Conservation (phyloP, 2,888 invertebrate species). For the Cyaniris semiargus region DNA sequence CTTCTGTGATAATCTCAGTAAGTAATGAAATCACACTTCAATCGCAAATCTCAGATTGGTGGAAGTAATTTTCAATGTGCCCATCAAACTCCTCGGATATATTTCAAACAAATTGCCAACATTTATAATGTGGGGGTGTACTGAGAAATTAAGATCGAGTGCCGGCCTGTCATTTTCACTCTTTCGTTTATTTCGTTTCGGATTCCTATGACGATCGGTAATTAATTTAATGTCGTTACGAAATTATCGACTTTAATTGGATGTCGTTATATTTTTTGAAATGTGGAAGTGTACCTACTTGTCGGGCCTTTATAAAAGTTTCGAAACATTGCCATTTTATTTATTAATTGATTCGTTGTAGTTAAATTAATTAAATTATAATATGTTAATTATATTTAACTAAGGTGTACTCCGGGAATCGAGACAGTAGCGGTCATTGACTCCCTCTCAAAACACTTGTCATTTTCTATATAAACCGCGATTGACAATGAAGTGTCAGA, state of each 20-base stretch:
- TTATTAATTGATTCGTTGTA: neutral
- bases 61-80: conserved; percentile 22
- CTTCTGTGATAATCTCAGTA: neutral
- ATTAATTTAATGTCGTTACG: neutral
- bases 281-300: neutral
- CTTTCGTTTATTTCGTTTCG: conserved; percentile 16
- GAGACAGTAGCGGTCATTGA: too few relatives aligned
- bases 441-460: too few relatives aligned
- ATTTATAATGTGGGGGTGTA: conserved; percentile 14
- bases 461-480: too few relatives aligned
- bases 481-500: too few relatives aligned
- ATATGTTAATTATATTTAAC: neutral
- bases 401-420: too few relatives aligned
- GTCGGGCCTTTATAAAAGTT: neutral
- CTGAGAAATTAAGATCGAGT: conserved; percentile 23
- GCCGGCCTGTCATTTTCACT: conserved; percentile 15
- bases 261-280: neutral
- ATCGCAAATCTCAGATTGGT: conserved; percentile 9
- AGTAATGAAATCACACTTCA: conserved; percentile 14
- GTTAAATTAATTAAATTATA: neutral
- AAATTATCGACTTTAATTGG: neutral
- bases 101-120: conserved; percentile 30
- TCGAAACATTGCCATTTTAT: neutral
- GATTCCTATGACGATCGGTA: neutral
- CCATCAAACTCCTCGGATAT: conserved; percentile 18